Evolutionary conservation across 1,140 invertebrate species (phyloP).

Genomic region (Macrostomum lignano): DNA sequence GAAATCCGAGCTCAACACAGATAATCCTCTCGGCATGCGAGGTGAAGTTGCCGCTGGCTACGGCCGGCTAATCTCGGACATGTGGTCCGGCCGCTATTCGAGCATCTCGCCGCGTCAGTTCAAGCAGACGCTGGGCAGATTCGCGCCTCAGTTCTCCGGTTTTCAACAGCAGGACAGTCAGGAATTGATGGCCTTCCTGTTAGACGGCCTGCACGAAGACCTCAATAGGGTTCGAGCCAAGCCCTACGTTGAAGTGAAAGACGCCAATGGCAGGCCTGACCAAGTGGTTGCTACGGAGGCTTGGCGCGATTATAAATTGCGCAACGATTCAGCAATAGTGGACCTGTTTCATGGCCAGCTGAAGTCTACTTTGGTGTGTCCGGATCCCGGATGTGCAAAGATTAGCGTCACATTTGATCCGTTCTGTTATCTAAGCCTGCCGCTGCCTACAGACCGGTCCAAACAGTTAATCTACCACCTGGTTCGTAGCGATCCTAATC

Average conservation of each 20-base stretch:
- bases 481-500: too few relatives aligned
- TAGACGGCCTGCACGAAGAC: constrained; percentile 40
- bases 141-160: constrained; percentile 35
- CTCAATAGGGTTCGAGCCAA: constrained; percentile 37
- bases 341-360: too few relatives aligned
- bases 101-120: constrained; percentile 33
- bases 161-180: constrained; percentile 36
- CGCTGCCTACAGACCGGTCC: too few relatives aligned
- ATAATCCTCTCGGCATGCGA: constrained; percentile 36
- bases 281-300: too few relatives aligned
- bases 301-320: too few relatives aligned
- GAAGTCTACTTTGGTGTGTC: too few relatives aligned
- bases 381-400: too few relatives aligned
- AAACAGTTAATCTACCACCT: too few relatives aligned
- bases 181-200: constrained; percentile 35
- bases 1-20: constrained; percentile 33
- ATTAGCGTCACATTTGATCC: too few relatives aligned
- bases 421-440: too few relatives aligned
- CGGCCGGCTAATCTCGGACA: constrained; percentile 33
- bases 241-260: constrained; percentile 35
- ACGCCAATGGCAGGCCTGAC: constrained; percentile 31
- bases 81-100: constrained; percentile 33
- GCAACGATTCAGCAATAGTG: too few relatives aligned
- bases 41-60: constrained; percentile 36
- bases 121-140: constrained; percentile 36